Conservation (phyloP, 2,797 vertebrate species). For the Ateles fusciceps region DNA sequence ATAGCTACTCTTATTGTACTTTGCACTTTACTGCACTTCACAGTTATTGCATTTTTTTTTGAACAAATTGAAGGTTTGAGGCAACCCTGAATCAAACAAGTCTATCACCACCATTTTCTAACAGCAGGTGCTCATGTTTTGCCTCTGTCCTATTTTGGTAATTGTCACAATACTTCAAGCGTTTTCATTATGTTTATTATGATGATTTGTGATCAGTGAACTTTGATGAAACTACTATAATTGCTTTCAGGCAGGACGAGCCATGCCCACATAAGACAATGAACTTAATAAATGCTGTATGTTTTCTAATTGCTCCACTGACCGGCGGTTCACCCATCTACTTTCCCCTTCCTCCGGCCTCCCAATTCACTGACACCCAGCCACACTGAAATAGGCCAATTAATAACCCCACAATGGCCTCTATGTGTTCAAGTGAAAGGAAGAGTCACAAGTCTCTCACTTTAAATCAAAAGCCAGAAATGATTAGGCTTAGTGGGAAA, state of each 20-base stretch:
- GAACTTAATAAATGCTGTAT: neutral
- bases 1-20: neutral
- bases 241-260: neutral
- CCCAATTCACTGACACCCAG: neutral
- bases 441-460: neutral
- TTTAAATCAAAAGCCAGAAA: neutral
- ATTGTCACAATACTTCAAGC: neutral
- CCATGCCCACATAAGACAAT: neutral
- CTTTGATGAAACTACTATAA: neutral
- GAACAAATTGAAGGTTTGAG: neutral
- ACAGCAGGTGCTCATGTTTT: neutral
- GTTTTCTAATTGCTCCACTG: neutral
- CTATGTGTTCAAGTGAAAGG: neutral
- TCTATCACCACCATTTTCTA: neutral
- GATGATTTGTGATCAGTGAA: neutral
- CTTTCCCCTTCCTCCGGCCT: neutral
- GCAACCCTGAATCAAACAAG: neutral
- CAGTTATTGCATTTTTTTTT: neutral
- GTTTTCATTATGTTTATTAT: neutral
- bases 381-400: neutral
- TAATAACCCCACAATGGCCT: neutral
- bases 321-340: neutral
- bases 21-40: neutral
- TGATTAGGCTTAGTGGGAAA: neutral
- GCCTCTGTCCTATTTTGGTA: neutral